These are phyloP conservation scores for Pelusios castaneus DNA, from an alignment of 2,113 vertebrate genomes.

Conservation along the genomic window DNA sequence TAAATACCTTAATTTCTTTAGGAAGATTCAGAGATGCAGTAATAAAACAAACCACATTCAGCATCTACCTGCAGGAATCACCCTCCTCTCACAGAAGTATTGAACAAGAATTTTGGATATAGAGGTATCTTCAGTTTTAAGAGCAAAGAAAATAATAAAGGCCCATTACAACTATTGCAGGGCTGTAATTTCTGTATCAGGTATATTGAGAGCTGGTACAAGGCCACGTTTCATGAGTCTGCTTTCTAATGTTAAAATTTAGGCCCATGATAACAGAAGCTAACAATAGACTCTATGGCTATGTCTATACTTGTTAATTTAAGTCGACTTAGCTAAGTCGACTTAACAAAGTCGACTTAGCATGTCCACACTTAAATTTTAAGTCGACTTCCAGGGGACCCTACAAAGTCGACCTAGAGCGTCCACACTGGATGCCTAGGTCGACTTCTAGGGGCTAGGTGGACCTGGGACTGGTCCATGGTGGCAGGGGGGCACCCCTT, in stretches of 20 bases:
- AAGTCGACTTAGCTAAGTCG: too few relatives aligned
- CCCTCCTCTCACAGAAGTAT: background rate
- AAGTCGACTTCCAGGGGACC: too few relatives aligned
- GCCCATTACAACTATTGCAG: background rate
- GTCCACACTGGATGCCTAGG: too few relatives aligned
- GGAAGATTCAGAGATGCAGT: background rate
- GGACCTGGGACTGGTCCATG: too few relatives aligned
- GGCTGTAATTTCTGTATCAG: background rate
- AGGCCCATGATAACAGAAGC: background rate
- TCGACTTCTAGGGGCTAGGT: too few relatives aligned
- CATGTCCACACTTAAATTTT: too few relatives aligned
- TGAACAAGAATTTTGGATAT: background rate
- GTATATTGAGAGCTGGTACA: background rate
- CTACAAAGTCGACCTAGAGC: too few relatives aligned
- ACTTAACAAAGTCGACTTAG: too few relatives aligned
- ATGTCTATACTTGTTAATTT: too few relatives aligned
- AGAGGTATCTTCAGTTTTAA: background rate
- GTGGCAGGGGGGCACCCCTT: too few relatives aligned
- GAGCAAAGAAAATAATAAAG: background rate
- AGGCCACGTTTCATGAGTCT: background rate
- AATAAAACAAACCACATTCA: background rate
- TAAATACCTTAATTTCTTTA: background rate
- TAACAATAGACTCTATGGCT: constrained; percentile 34
- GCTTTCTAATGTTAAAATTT: background rate
- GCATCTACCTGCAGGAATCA: background rate